Evolutionary conservation across 92 coral and sea anemone genomes (phyloP).

Genomic region (Chrysogorgia sp.): DNA sequence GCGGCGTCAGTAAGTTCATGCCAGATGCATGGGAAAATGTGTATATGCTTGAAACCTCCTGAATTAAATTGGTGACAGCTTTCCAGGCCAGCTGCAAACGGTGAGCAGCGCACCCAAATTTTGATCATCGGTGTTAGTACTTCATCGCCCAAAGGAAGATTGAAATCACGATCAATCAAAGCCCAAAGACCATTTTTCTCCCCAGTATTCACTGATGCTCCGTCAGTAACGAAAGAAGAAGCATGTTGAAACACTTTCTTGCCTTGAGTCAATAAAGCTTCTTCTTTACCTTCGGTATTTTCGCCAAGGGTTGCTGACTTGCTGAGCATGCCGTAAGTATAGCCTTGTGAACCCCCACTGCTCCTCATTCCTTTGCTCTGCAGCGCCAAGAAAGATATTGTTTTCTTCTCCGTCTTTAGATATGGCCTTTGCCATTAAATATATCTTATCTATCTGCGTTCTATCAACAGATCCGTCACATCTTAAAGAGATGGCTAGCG

Average conservation of each 20-base stretch:
- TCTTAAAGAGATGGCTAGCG: conserved; percentile 28
- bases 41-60: conserved; percentile 2
- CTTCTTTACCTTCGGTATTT: conserved; percentile 30
- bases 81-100: conserved; percentile 15
- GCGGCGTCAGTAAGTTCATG: conserved; percentile 20
- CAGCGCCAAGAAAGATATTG: conserved; percentile 34
- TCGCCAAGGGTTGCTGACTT: conserved; percentile 39
- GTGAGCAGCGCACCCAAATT: conserved; percentile 6
- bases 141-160: not conserved
- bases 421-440: conserved; percentile 31
- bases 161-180: conserved; percentile 23
- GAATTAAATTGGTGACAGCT: conserved; percentile 21
- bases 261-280: conserved; percentile 25
- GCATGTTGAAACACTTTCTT: conserved; percentile 32
- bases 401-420: conserved; percentile 32
- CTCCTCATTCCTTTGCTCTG: conserved; percentile 26
- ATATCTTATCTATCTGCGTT: conserved; percentile 41
- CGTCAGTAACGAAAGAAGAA: conserved; percentile 29
- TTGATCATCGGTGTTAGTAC: not conserved
- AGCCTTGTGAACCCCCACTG: conserved; percentile 35
- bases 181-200: conserved; percentile 37
- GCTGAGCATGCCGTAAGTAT: conserved; percentile 24
- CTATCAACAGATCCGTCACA: conserved; percentile 37
- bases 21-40: conserved; percentile 38
- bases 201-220: conserved; percentile 33